Base-by-base conservation (phyloP, 1,140 invertebrate genomes). In the Mya arenaria region DNA sequence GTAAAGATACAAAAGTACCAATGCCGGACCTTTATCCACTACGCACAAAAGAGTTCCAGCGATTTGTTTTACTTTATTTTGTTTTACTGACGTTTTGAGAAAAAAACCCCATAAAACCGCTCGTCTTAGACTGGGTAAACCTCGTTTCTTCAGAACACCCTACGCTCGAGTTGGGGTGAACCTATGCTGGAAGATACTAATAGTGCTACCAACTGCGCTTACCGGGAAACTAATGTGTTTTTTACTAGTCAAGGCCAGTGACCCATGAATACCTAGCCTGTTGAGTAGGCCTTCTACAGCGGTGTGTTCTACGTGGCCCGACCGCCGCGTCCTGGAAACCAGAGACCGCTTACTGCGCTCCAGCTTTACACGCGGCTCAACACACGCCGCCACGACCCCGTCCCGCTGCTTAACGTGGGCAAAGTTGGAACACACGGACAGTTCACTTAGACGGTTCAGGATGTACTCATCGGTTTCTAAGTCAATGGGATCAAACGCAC, bases 381-480 rank as follows among this genome's bases (percentile, higher is more conserved):
- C 71, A 41, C 71, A 74, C 37, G 37, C 58, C 0, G 52, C 41
- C 3, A 74, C 56, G 4, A 1, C 17, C 19, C 52, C 8, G 1
- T 74, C 37, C 28, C 60, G 4, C 0, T 5, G 37, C 25, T 44
- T 30, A n/a, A 66, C 74, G 28, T 63, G 36, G 8, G 58, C 37
- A 15, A 77, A 77, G 15, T 77, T 66, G 17, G 74, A 63, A 48
- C 74, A 77, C 3, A 77, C 74, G 0, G 74, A 58, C 3, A 77
- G 44, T 37, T 77, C 60, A 15, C 60, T 34, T 15, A 77, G 37
- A 3, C 74, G 25, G 23, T 60, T 13, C 2, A 58, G 23, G 0
- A 55, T 52, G 15, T 52, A 77, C 10, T 23, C 62, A 44, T 77
- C 44, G 25, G 36, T 44, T 55, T 55, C 48, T 17, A 55, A 17